Conservation (phyloP, 1,140 invertebrate genomes). For the Drosophila arizonae region DNA sequence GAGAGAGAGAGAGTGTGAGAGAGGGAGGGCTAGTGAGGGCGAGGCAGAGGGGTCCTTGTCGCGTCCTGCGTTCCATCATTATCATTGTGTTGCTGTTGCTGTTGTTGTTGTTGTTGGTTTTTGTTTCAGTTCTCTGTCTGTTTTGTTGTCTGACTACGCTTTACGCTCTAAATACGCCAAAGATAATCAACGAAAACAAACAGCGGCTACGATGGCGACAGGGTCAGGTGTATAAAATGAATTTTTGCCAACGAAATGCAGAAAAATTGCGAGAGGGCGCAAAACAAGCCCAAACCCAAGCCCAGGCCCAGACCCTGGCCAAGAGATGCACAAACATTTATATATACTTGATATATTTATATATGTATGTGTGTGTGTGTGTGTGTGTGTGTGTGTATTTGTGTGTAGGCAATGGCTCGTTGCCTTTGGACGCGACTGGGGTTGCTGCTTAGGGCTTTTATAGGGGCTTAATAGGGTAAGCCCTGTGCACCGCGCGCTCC, state of each 20-base stretch:
- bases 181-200: conserved; percentile 82
- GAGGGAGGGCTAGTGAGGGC: not conserved
- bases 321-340: conserved; percentile 4
- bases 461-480: conserved; percentile 35
- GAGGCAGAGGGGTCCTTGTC: conserved; percentile 6
- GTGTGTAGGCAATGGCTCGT: conserved; percentile 32
- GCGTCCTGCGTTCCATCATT: conserved; percentile 49
- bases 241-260: conserved; percentile 17
- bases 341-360: conserved; percentile 2
- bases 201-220: conserved; percentile 67
- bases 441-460: conserved; percentile 36
- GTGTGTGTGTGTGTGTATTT: not conserved
- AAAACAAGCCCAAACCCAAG: not conserved
- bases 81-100: conserved; percentile 21
- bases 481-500: not conserved
- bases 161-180: conserved; percentile 82
- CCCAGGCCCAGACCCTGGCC: conserved; percentile 6
- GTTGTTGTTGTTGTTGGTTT: conserved; percentile 36
- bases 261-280: not conserved
- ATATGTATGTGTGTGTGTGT: not conserved
- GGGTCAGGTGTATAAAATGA: conserved; percentile 77
- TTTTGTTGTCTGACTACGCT: conserved; percentile 78
- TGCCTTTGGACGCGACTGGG: conserved; percentile 23
- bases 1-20: not conserved
- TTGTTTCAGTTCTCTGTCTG: not conserved